Conservation (phyloP, 1,140 invertebrate genomes). For the honey bee (Apis mellifera) region Amel_HAv3.1 CM009940.2:6248501-6249000, state of each 20-base stretch:
- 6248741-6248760: conserved; percentile 2
- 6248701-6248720: background rate
- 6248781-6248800: conserved; percentile 29
- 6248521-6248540: no score
- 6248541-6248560: no score
- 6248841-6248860: conserved; percentile 11
- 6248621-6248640: no score
- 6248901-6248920: background rate
- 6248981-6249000: background rate
- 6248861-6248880: conserved; percentile 31
- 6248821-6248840: conserved; percentile 9
- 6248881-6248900: background rate
- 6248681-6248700: background rate
- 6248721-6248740: conserved; percentile 1
- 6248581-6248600: background rate
- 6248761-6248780: conserved; percentile 37
- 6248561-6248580: no score
- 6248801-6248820: conserved; percentile 9
- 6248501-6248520: background rate
- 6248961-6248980: conserved; percentile 18
- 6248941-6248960: conserved; percentile 31
- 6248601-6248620: background rate
- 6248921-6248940: conserved; percentile 41
- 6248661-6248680: background rate
- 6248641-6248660: background rate